Conservation (phyloP, 2,888 invertebrate genomes). For the Steinernema carpocapsae region DNA sequence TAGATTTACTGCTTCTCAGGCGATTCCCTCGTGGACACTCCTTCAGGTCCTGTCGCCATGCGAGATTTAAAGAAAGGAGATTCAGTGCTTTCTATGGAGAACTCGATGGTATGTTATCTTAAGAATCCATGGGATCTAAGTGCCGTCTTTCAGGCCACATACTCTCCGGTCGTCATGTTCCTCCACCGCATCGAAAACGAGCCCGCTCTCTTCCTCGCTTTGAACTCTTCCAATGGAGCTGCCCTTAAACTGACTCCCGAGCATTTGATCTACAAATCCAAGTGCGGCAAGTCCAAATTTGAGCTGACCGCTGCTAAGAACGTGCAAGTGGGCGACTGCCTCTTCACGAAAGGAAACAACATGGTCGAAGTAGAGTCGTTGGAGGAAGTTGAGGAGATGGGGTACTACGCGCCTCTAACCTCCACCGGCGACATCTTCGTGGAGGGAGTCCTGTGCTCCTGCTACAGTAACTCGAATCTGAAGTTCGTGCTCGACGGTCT, state of each 20-base stretch:
- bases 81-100: conserved; percentile 55
- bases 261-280: conserved; percentile 57
- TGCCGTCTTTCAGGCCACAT: conserved; percentile 45
- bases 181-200: conserved; percentile 51
- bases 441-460: conserved; percentile 54
- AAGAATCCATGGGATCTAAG: no score
- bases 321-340: conserved; percentile 46
- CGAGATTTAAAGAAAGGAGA: conserved; percentile 54
- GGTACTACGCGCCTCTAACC: conserved; percentile 58
- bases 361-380: conserved; percentile 15
- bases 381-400: conserved; percentile 34
- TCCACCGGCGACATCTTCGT: conserved; percentile 56
- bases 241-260: conserved; percentile 52
- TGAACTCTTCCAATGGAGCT: conserved; percentile 23
- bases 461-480: conserved; percentile 50
- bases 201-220: conserved; percentile 7
- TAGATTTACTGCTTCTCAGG: conserved; percentile 32
- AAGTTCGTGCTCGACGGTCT: conserved; percentile 32
- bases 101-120: conserved; percentile 44
- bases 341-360: conserved; percentile 37
- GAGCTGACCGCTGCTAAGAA: conserved; percentile 26
- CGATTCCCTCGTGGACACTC: conserved; percentile 41
- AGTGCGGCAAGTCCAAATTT: conserved; percentile 41
- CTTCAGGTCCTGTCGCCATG: conserved; percentile 49
- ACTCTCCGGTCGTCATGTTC: conserved; percentile 59